These are phyloP conservation scores for Epirrhoe alternata DNA, from an alignment of 2,888 invertebrate genomes.

Conservation along the genomic window DNA sequence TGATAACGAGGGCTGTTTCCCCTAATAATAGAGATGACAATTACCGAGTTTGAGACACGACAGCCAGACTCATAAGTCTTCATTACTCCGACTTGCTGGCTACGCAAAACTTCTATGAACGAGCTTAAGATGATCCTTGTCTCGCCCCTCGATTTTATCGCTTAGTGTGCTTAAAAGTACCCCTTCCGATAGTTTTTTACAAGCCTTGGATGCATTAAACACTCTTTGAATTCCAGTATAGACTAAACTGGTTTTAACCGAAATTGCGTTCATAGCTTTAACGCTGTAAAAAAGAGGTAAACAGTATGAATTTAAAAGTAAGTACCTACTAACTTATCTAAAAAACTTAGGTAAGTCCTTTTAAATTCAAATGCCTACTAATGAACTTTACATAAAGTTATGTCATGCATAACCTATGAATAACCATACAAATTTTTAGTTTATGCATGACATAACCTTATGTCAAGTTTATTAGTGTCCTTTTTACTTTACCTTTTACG, in stretches of 20 bases:
- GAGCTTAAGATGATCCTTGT: conserved; percentile 44
- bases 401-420: too few relatives aligned
- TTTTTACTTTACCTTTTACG: too few relatives aligned
- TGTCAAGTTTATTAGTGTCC: too few relatives aligned
- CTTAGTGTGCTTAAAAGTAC: conserved; percentile 41
- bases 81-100: conserved; percentile 70
- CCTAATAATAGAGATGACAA: conserved; percentile 69
- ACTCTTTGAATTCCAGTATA: background rate
- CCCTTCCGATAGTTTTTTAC: background rate
- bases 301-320: too few relatives aligned
- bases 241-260: background rate
- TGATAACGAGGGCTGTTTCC: conserved; percentile 40
- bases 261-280: background rate
- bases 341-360: too few relatives aligned
- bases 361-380: background rate
- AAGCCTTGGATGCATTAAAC: background rate
- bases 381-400: too few relatives aligned
- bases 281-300: too few relatives aligned
- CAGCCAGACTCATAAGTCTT: conserved; percentile 81
- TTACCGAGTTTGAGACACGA: conserved; percentile 56
- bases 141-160: conserved; percentile 44
- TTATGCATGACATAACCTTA: too few relatives aligned
- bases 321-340: too few relatives aligned
- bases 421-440: too few relatives aligned
- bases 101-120: conserved; percentile 66